phyloP scores from a whole-genome alignment of 37 sponge, comb jelly and placozoan genomes.

The Geodia barretti region DNA sequence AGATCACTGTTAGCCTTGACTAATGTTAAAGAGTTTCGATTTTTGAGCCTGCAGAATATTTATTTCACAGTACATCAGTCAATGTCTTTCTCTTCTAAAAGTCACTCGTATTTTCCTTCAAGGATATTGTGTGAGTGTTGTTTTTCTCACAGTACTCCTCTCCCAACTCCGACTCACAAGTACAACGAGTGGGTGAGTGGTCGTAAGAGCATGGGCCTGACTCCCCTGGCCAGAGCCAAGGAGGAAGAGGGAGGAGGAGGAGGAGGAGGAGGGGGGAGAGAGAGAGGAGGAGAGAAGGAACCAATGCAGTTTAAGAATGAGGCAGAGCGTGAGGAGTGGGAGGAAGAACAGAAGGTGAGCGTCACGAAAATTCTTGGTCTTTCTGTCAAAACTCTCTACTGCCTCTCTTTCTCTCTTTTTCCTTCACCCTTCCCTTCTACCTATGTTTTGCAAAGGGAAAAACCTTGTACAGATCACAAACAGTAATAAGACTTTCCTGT shows the following conservation, averaged over 20 bases:
- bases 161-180: constrained; percentile 91
- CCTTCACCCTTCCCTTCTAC: neutral
- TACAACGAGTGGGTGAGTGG: constrained; percentile 94
- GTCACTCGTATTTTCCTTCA: neutral
- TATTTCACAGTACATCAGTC: neutral
- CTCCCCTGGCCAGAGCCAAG: constrained; percentile 34
- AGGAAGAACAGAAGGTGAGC: constrained; percentile 88
- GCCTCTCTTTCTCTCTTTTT: neutral
- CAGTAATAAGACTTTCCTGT: too few relatives aligned
- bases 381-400: neutral
- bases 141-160: constrained; percentile 58
- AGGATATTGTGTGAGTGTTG: neutral
- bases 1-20: too few relatives aligned
- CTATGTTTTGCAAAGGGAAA: too few relatives aligned
- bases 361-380: too few relatives aligned
- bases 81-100: neutral
- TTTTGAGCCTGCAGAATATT: neutral
- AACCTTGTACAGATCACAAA: too few relatives aligned
- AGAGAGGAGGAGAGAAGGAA: constrained; percentile 33
- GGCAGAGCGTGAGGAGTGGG: constrained; percentile 71
- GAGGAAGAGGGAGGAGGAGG: constrained; percentile 20
- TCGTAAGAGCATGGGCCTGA: constrained; percentile 75
- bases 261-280: constrained; percentile 1
- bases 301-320: constrained; percentile 20
- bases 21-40: too few relatives aligned